Percentiles rank a stretch among this genome's conserved stretches.
Evolutionary conservation across 2,888 invertebrate genomes (phyloP).

Genomic region (Loripinus fragilis): DNA sequence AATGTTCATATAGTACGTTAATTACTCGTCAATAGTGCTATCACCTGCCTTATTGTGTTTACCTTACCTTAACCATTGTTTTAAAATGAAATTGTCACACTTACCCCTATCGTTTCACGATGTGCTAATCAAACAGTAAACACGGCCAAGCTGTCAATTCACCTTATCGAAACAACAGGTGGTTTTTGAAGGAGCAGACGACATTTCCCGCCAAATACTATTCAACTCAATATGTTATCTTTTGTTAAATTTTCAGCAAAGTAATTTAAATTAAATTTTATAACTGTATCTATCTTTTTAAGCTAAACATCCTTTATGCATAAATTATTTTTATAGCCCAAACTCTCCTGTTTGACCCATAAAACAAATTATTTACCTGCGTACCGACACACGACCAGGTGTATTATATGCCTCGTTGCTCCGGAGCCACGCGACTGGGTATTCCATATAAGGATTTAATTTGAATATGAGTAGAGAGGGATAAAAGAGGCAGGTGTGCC

Average conservation of each 20-base stretch:
- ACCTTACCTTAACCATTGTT: background rate
- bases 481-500: conserved; percentile 58
- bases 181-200: conserved; percentile 33
- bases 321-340: background rate
- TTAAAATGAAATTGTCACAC: conserved; percentile 7
- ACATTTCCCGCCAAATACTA: conserved; percentile 55
- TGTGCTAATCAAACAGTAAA: conserved; percentile 15
- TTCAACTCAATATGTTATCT: background rate
- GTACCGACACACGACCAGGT: conserved; percentile 60
- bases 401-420: conserved; percentile 58
- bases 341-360: background rate
- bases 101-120: background rate
- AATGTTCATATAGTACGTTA: conserved; percentile 1
- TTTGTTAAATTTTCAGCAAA: background rate
- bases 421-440: conserved; percentile 64
- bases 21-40: conserved; percentile 21
- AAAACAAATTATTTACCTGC: conserved; percentile 29
- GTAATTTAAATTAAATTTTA: background rate
- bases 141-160: background rate
- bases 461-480: conserved; percentile 63
- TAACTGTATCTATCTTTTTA: background rate
- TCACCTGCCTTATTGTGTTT: conserved; percentile 36
- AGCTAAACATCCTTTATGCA: background rate
- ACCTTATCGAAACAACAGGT: conserved; percentile 45
- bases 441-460: conserved; percentile 68